phyloP scores from a whole-genome alignment of 2,888 invertebrate species.

The Heliconius ethilla region DNA sequence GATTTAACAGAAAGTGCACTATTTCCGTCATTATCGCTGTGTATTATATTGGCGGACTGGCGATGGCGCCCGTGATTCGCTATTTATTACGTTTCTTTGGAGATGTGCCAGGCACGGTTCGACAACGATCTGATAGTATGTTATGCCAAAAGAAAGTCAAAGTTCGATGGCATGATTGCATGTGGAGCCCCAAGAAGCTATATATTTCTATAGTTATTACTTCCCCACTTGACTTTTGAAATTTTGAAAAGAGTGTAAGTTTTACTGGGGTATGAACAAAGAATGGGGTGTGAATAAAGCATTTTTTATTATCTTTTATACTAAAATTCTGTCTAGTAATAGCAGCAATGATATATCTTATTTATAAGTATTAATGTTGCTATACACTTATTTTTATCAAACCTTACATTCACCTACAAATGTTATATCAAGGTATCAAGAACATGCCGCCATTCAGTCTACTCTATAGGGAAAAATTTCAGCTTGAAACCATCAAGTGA shows the following conservation, averaged over 20 bases:
- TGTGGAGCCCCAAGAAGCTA: constrained; percentile 22
- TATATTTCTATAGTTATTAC: constrained; percentile 9
- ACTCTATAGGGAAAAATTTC: constrained; percentile 44
- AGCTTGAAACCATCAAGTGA: constrained; percentile 49
- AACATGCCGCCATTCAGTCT: background rate
- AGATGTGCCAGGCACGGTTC: constrained; percentile 64
- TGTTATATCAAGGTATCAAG: background rate
- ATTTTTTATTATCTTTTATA: background rate
- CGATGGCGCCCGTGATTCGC: constrained; percentile 72
- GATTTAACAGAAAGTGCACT: constrained; percentile 53
- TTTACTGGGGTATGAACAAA: background rate
- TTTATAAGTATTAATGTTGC: background rate
- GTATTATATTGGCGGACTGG: constrained; percentile 65
- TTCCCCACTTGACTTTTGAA: background rate
- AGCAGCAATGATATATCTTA: too few relatives aligned
- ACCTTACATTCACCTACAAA: background rate
- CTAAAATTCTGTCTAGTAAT: background rate
- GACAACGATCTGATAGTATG: constrained; percentile 50
- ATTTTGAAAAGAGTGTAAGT: background rate
- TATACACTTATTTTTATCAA: background rate
- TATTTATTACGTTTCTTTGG: constrained; percentile 77
- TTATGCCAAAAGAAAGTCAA: constrained; percentile 68
- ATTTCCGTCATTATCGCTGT: constrained; percentile 64
- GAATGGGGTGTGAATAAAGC: background rate
- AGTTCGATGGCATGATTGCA: constrained; percentile 68